These are phyloP conservation scores for Linepithema humile DNA, from an alignment of 1,140 invertebrate genomes.

Conservation along the genomic window DNA sequence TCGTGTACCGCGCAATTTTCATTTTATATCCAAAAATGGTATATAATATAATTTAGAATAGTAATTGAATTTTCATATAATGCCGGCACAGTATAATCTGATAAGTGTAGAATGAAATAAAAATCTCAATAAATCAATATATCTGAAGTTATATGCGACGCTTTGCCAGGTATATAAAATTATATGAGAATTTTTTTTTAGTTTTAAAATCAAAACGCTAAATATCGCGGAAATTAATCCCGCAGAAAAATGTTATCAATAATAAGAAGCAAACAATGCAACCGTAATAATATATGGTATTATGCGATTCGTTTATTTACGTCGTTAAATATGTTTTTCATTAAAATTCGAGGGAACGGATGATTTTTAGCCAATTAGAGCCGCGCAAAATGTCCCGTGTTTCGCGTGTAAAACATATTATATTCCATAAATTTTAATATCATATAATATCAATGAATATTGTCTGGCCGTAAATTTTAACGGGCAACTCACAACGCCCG, in stretches of 20 bases:
- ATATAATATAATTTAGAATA: constrained; percentile 55
- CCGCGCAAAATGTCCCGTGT: constrained; percentile 55
- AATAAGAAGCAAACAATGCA: constrained; percentile 54
- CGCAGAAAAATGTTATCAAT: constrained; percentile 49
- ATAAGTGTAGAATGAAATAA: constrained; percentile 46
- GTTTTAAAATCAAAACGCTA: constrained; percentile 33
- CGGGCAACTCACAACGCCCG: constrained; percentile 53
- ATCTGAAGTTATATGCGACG: constrained; percentile 30
- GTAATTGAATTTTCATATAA: constrained; percentile 53
- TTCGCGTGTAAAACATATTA: constrained; percentile 56
- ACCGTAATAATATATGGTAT: constrained; percentile 47
- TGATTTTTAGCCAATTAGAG: constrained; percentile 59
- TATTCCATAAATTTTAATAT: constrained; percentile 60
- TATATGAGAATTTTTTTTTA: neutral
- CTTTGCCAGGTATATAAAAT: constrained; percentile 16
- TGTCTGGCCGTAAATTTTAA: constrained; percentile 58
- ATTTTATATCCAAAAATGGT: constrained; percentile 51
- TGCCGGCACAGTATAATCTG: constrained; percentile 31
- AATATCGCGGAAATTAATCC: constrained; percentile 31
- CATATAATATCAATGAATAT: constrained; percentile 60
- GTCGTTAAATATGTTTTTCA: constrained; percentile 59
- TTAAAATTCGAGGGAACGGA: constrained; percentile 48
- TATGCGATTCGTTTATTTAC: constrained; percentile 52
- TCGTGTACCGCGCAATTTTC: constrained; percentile 27
- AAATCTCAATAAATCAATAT: constrained; percentile 50